phyloP scores from a whole-genome alignment of 1,140 invertebrate species.

The Andricus grossulariae region DNA sequence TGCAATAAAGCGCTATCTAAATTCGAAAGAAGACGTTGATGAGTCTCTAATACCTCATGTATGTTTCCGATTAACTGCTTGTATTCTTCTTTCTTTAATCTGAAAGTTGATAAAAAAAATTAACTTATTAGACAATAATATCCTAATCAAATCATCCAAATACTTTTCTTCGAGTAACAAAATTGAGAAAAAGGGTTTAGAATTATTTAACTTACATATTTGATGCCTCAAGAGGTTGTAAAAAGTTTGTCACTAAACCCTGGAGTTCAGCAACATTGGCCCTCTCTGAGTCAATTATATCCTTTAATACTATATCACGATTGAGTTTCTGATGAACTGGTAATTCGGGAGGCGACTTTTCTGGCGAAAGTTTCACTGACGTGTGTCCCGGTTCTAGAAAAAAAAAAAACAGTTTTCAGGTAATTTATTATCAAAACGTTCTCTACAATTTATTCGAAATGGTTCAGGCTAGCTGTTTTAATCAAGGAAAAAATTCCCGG shows the following conservation, averaged over 20 bases:
- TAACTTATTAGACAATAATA: background rate
- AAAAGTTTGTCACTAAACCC: constrained; percentile 88
- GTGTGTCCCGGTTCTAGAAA: constrained; percentile 72
- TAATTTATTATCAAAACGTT: background rate
- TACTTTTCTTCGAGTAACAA: background rate
- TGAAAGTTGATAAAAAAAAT: constrained; percentile 65
- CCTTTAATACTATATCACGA: constrained; percentile 90
- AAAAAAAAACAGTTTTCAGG: background rate
- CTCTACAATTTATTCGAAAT: background rate
- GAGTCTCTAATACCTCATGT: constrained; percentile 88
- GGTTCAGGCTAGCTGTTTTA: too few species aligned
- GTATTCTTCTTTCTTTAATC: constrained; percentile 90
- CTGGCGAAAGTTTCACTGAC: constrained; percentile 78
- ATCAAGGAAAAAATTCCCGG: too few species aligned
- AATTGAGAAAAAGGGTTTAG: background rate
- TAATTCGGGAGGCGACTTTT: constrained; percentile 77
- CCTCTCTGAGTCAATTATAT: constrained; percentile 94
- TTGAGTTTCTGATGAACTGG: constrained; percentile 81
- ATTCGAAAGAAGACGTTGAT: constrained; percentile 85
- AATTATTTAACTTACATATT: constrained; percentile 84
- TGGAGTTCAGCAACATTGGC: constrained; percentile 92
- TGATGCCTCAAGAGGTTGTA: constrained; percentile 88
- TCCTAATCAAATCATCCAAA: background rate
- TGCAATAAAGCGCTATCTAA: constrained; percentile 86
- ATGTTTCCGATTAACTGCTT: constrained; percentile 91